A percentile compares a stretch with the other conserved stretches of the same genome.
Evolutionary conservation across 2,888 invertebrate genomes (phyloP).

Genomic region (Galeopsomyia nigrocyanea): DNA sequence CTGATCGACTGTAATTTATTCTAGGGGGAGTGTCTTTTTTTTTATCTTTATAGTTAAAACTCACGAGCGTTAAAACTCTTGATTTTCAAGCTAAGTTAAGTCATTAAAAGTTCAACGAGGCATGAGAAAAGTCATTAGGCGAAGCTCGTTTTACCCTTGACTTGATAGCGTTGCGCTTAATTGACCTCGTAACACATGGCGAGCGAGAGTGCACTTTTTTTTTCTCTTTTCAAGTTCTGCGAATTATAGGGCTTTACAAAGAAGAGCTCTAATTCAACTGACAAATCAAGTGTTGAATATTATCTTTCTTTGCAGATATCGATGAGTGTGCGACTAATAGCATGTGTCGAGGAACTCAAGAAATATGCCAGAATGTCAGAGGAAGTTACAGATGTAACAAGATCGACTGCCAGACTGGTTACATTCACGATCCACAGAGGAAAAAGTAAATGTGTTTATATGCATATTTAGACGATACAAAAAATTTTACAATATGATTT

Average conservation of each 20-base stretch:
- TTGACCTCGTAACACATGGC: background rate
- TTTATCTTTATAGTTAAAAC: too few species aligned
- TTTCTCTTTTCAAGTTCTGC: background rate
- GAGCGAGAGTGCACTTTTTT: background rate
- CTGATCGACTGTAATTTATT: too few species aligned
- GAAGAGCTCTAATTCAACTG: too few species aligned
- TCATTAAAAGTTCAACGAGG: slow-evolving; percentile 3
- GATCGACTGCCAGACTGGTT: slow-evolving; percentile 89
- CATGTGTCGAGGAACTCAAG: slow-evolving; percentile 74
- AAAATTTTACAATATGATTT: too few species aligned
- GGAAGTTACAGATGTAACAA: slow-evolving; percentile 90
- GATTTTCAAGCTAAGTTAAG: too few species aligned
- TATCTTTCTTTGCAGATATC: slow-evolving; percentile 75
- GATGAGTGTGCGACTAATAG: slow-evolving; percentile 78
- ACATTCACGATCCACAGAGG: slow-evolving; percentile 80
- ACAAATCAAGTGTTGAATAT: too few species aligned
- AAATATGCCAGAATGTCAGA: slow-evolving; percentile 90
- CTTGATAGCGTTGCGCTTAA: slow-evolving; percentile 5
- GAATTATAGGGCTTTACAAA: too few species aligned
- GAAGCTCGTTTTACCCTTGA: slow-evolving; percentile 19
- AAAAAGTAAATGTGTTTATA: slow-evolving; percentile 78
- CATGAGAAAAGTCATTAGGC: background rate
- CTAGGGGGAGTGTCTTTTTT: too few species aligned
- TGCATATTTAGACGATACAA: background rate
- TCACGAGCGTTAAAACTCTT: too few species aligned